Evolutionary conservation across 2,113 vertebrate species (phyloP), one percentile per base, ranked within the genome.

Genomic region (Vombatus ursinus): DNA sequence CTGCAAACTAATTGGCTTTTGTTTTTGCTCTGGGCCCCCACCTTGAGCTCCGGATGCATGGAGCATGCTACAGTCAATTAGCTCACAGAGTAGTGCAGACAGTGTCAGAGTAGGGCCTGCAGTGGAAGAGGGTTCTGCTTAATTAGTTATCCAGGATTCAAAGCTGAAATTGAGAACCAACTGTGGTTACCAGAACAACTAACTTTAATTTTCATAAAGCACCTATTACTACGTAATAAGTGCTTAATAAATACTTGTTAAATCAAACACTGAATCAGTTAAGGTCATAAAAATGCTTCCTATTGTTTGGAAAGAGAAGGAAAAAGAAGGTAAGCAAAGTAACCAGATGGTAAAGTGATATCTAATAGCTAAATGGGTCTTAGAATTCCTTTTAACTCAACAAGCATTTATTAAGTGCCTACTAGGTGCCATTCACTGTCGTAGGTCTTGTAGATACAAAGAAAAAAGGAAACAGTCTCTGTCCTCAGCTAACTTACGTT

Each of bases 1-100:
- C 47, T 89, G 16, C 77, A 96, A 92, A 92, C 51, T 51, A 44
- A 68, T 0, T 22, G 12, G 28, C 50, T 89, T 96, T 51, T n/a
- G n/a, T 0, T 5, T 6, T 6, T 0, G 0, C 0, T 50, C 8
- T 5, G 9, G 44, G 28, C 28, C 6, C 31, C 68, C 68, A 31
- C n/a, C 89, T 97, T 94, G 84, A 8, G 11, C 0, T 2, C 9
- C 26, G 92, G 50, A 92, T 51, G 48, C 8, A 28, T 31, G 52
- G 16, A 84, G 68, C n/a, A 84, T 22, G 90, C n/a, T 94, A 93
- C 51, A 49, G 25, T 53, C 93, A 68, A 4, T 54, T 25, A 3
- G 47, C 22, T 95, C 91, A 2, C 0, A 0, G 37, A 51, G 50
- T 31, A 3, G 10, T 61, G 0, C 2, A 50, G 94, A 28, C 0